Evolutionary conservation across 2,113 vertebrate genomes (phyloP).

Genomic region (Amphiprion percula): DNA sequence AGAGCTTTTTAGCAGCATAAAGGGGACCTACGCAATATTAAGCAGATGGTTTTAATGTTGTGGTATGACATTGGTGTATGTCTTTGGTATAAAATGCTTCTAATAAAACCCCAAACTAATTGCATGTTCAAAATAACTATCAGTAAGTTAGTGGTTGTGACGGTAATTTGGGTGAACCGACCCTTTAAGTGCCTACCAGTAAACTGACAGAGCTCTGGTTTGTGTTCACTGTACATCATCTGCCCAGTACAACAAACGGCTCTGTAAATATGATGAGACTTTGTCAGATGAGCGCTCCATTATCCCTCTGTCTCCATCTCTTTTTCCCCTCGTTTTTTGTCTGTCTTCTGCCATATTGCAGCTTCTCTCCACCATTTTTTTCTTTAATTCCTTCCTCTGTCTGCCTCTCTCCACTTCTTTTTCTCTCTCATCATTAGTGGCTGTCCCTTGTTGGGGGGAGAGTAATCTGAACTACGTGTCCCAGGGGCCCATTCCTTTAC

Average conservation of each 20-base stretch:
- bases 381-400: constrained; percentile 66
- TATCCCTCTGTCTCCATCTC: constrained; percentile 38
- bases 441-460: constrained; percentile 93
- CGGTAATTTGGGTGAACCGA: background rate
- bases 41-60: too few species aligned
- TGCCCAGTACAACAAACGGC: constrained; percentile 6
- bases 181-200: background rate
- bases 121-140: too few species aligned
- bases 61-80: too few species aligned
- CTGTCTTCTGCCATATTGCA: constrained; percentile 7
- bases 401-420: constrained; percentile 76
- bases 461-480: constrained; percentile 99
- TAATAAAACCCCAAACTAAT: too few species aligned
- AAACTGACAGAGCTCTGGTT: background rate
- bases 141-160: background rate
- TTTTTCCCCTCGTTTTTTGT: constrained; percentile 64
- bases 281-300: background rate
- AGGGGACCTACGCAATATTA: too few species aligned
- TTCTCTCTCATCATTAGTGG: constrained; percentile 91
- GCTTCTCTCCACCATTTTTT: constrained; percentile 3
- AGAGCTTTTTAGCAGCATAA: too few species aligned
- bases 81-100: too few species aligned
- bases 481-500: constrained; percentile 98
- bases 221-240: constrained; percentile 13
- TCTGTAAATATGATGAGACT: constrained; percentile 12